Evolutionary conservation across 92 coral and sea anemone genomes (phyloP).

Genomic region (Paramuricea clavata): DNA sequence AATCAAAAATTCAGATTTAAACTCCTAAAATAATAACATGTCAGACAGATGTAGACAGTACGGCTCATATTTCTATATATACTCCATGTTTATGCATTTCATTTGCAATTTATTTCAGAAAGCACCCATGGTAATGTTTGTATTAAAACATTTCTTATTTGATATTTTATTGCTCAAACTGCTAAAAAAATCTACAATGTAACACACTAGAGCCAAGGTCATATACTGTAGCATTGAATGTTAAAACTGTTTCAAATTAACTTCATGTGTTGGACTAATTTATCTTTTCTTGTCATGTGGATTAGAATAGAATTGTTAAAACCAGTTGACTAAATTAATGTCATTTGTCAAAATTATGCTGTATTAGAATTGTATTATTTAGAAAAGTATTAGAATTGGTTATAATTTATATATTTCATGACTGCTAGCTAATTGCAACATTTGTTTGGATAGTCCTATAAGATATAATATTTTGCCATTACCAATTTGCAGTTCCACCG

Average conservation of each 20-base stretch:
- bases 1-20: constrained; percentile 1
- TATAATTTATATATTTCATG: too few relatives aligned
- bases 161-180: too few relatives aligned
- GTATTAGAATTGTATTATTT: not conserved
- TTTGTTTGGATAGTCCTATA: too few relatives aligned
- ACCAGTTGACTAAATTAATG: too few relatives aligned
- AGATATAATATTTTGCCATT: too few relatives aligned
- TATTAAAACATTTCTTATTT: too few relatives aligned
- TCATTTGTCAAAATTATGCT: not conserved
- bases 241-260: too few relatives aligned
- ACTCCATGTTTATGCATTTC: not conserved
- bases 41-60: not conserved
- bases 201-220: too few relatives aligned
- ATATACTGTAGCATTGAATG: too few relatives aligned
- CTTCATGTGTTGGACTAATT: not conserved
- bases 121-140: not conserved
- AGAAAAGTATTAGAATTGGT: not conserved
- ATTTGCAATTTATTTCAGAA: not conserved
- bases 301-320: not conserved
- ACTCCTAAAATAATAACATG: not conserved
- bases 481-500: too few relatives aligned
- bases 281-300: not conserved
- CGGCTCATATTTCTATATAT: constrained; percentile 3
- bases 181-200: too few relatives aligned
- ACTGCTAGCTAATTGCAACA: too few relatives aligned